A percentile compares a stretch with the other conserved stretches of the same genome.
Evolutionary conservation across 1,140 invertebrate genomes (phyloP).

Genomic region (Hirudo medicinalis): DNA sequence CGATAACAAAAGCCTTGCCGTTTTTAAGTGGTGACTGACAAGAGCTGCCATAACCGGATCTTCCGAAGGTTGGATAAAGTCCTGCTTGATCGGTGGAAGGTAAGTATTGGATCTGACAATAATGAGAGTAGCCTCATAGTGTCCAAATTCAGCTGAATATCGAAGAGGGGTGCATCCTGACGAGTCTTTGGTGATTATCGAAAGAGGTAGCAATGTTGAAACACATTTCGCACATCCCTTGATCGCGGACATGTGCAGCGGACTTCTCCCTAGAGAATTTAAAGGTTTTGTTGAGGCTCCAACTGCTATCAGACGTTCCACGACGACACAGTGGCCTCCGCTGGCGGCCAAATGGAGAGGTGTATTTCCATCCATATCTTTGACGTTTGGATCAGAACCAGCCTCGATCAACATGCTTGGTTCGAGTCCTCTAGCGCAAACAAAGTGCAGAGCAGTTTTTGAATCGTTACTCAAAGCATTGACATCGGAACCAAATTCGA

Average conservation of each 20-base stretch:
- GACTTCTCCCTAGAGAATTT: constrained; percentile 77
- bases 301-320: constrained; percentile 68
- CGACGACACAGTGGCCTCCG: constrained; percentile 80
- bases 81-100: background rate
- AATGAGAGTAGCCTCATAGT: constrained; percentile 9
- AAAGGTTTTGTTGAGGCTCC: constrained; percentile 82
- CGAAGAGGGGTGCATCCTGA: constrained; percentile 15
- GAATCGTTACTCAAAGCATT: constrained; percentile 12
- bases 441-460: constrained; percentile 17
- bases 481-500: constrained; percentile 16
- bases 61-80: background rate
- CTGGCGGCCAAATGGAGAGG: constrained; percentile 84
- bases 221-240: constrained; percentile 80
- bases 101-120: constrained; percentile 1
- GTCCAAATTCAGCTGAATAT: constrained; percentile 11
- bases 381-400: constrained; percentile 74
- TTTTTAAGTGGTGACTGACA: constrained; percentile 7
- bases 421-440: constrained; percentile 62
- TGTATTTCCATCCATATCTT: constrained; percentile 52
- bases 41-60: constrained; percentile 8
- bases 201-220: constrained; percentile 69
- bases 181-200: constrained; percentile 36
- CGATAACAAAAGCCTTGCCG: constrained; percentile 7
- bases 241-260: constrained; percentile 73
- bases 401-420: constrained; percentile 72